Conservation (phyloP, 2,888 invertebrate species). For the Anthophora plumipes region DNA sequence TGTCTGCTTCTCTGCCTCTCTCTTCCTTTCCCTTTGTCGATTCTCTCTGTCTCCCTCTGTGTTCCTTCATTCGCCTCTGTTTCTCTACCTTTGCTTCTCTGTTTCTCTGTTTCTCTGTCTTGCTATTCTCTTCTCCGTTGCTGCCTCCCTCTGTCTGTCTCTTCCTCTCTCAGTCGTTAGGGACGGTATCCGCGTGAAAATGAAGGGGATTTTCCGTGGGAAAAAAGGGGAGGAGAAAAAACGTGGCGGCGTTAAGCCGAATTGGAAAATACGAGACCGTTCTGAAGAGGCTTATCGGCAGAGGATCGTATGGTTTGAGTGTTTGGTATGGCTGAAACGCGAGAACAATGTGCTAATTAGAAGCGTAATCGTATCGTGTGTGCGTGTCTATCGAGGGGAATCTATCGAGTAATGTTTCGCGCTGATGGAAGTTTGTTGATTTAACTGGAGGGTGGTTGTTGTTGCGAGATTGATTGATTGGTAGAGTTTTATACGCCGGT, state of each 20-base stretch:
- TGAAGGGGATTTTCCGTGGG: background rate
- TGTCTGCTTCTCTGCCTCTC: too few species aligned
- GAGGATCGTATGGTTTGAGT: background rate
- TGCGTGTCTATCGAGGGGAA: slow-evolving; percentile 1
- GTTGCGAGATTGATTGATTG: slow-evolving; percentile 19
- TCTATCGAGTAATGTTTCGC: slow-evolving; percentile 25
- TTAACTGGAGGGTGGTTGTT: background rate
- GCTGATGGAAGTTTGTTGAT: slow-evolving; percentile 21
- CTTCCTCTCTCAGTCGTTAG: background rate
- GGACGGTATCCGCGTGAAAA: background rate
- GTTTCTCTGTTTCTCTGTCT: background rate
- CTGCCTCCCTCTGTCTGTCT: background rate
- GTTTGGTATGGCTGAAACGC: slow-evolving; percentile 19
- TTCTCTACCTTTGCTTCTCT: too few species aligned
- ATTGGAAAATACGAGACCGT: slow-evolving; percentile 11
- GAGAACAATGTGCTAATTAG: slow-evolving; percentile 37
- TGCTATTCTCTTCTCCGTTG: background rate
- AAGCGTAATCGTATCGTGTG: slow-evolving; percentile 28
- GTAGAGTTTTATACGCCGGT: slow-evolving; percentile 4
- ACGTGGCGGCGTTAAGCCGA: background rate
- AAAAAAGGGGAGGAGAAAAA: background rate
- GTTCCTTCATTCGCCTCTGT: too few species aligned
- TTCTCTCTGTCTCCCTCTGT: too few species aligned
- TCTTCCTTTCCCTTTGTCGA: too few species aligned
- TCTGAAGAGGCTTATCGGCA: slow-evolving; percentile 11